Base-by-base conservation (phyloP, 2,113 vertebrate genomes). In the Pedetes capensis region DNA sequence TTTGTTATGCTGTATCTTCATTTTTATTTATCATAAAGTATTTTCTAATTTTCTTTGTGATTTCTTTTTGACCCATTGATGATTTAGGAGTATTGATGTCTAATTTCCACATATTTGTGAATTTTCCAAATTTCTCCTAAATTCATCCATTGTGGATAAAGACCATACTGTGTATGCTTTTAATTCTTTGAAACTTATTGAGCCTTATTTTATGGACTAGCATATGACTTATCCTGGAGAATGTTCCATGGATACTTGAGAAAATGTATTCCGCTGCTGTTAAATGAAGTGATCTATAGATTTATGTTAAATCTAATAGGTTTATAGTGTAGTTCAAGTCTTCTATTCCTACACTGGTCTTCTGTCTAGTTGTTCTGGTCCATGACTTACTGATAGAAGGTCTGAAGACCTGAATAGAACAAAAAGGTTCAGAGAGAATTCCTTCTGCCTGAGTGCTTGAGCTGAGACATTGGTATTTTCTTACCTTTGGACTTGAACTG, bases 101-200 rank as follows among this genome's bases (percentile, higher is more conserved):
- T 84, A 75, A 81, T 84, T 88, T 69, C 51, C 16, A 84, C 51
- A 39, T 39, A 32, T 89, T 89, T 81, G 7, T 81, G 27, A 68
- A 51, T 75, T 95, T 91, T 57, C 66, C 18, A 81, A 81, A 57
- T 84, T 66, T 69, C 64, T 91, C 85, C 64, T 80, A 44, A 91
- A 68, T 83, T 71, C 23, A 79, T 72, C 17, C 42, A n/a, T 53
- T 55, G 64, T 68, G 23, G 44, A 49, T 74, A 9, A 51, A 96
- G 25, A 85, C 49, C 32, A 42, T 11, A 25, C 6, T 89, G 71
- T 59, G 37, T 29, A 42, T 71, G 7, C n/a, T n/a, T n/a, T 20
- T 7, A 69, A 42, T 68, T 68, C 63, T 53, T 85, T 59, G 66
- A 49, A 84, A 78, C 49, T 34, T 72, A 53, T 4, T 61, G n/a